Base-by-base conservation (phyloP, 2,113 vertebrate species). In the Percina caprodes region DNA sequence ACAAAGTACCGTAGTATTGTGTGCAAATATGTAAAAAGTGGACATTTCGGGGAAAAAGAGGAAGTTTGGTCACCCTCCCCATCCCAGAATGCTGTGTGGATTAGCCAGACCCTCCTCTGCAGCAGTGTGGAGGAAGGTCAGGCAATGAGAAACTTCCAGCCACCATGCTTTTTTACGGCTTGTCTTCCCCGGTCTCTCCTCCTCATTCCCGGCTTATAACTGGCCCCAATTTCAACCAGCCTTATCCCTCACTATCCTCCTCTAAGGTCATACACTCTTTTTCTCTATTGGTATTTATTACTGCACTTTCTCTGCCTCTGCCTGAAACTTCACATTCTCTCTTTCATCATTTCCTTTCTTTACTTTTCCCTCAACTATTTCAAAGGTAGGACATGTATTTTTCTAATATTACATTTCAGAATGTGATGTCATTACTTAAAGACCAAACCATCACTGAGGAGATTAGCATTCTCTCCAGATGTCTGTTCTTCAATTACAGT, bases 101-200 rank as follows among this genome's bases (percentile, higher is more conserved):
- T 10, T 11, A 42, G 39, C 10, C 39, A 42, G 39, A 42, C 10
- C 39, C 39, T 42, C 39, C 39, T 42, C 8, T 0, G 39, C 39
- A 10, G 39, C 39, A 10, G 2, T 42, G 39, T 42, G 39, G 2
- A 42, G 39, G 39, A 42, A 42, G 39, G 10, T 42, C 39, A 10
- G 39, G 39, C 9, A 42, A 42, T 11, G 39, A 9, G 0, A 42
- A 10, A 42, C 39, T 30, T 61, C 23, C 3, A 35, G 68, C 55
- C 39, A 19, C 63, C 30, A 23, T 74, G 23, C n/a, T 59, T 19
- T 59, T 74, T 61, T 67, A 85, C 61, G 60, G 59, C 82, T 69
- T 84, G 49, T 11, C 68, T 42, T 74, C 26, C 2, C 2, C 2
- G 4, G 13, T 49, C 33, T 51, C 45, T 49, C 52, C 49, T 63